Conservation (phyloP, 1,140 invertebrate species). For the Cydia amplana region DNA sequence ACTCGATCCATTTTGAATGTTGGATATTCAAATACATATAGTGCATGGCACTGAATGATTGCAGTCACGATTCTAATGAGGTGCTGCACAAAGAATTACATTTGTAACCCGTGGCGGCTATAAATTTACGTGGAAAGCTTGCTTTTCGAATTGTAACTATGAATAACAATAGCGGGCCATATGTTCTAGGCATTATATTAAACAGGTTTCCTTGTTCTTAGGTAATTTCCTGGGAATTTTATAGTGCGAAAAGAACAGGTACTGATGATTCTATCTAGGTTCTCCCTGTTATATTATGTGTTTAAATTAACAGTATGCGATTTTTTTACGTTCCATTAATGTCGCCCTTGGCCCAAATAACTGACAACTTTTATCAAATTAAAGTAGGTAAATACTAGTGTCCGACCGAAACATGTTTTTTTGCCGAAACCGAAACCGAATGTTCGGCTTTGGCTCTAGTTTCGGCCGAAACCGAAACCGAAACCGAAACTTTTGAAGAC, state of each 20-base stretch:
- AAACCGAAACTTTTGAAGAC: too few species aligned
- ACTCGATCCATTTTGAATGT: constrained; percentile 8
- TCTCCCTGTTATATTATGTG: too few species aligned
- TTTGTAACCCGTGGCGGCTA: neutral
- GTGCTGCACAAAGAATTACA: neutral
- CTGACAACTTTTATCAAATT: too few species aligned
- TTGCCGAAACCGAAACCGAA: too few species aligned
- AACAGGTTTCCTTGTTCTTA: neutral
- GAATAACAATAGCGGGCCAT: neutral
- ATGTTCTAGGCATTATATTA: neutral
- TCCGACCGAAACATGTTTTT: too few species aligned
- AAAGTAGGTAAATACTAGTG: too few species aligned
- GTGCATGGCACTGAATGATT: constrained; percentile 14
- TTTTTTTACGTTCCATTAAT: too few species aligned
- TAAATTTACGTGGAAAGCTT: constrained; percentile 10
- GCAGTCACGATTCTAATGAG: constrained; percentile 25
- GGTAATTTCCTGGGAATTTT: neutral
- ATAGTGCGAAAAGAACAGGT: neutral
- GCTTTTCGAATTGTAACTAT: neutral
- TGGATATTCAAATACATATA: constrained; percentile 19
- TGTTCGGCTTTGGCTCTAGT: too few species aligned
- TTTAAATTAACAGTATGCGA: too few species aligned
- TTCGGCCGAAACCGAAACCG: too few species aligned
- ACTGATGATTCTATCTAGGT: too few species aligned
- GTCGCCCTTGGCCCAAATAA: too few species aligned